Evolutionary conservation across 2,797 vertebrate species (phyloP).

Genomic region (Rousettus madagascariensis): DNA sequence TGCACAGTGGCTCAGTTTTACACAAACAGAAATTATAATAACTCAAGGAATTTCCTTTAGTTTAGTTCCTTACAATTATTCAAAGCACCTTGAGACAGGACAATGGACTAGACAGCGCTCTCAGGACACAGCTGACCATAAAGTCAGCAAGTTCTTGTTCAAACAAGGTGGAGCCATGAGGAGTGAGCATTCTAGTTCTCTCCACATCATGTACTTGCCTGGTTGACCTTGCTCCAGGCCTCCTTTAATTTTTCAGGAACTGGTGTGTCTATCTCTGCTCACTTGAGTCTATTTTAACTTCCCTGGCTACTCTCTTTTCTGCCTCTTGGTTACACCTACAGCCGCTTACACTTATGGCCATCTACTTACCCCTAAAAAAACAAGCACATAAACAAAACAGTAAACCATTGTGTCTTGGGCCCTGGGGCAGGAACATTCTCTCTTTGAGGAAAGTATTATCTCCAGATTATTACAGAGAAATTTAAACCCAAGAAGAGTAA

Average conservation of each 20-base stretch:
- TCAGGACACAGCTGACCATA: not conserved
- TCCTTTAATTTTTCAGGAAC: not conserved
- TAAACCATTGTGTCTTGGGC: accelerated
- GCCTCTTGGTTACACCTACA: not conserved
- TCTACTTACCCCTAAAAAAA: not conserved
- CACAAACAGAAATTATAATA: not conserved
- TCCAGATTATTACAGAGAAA: not conserved
- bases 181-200: not conserved
- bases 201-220: accelerated
- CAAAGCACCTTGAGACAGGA: not conserved
- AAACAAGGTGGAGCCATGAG: not conserved
- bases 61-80: constrained; percentile 4
- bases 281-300: not conserved
- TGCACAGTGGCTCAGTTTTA: not conserved
- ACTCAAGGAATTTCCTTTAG: not conserved
- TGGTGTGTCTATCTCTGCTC: not conserved
- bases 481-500: not conserved
- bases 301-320: not conserved
- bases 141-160: not conserved
- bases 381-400: not conserved
- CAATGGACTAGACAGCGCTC: not conserved
- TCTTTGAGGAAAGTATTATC: not conserved
- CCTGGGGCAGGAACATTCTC: not conserved
- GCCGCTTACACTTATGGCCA: not conserved
- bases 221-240: not conserved